These are phyloP conservation scores for Paramormyrops kingsleyae DNA, from an alignment of 2,113 vertebrate species.

Conservation along the genomic window DNA sequence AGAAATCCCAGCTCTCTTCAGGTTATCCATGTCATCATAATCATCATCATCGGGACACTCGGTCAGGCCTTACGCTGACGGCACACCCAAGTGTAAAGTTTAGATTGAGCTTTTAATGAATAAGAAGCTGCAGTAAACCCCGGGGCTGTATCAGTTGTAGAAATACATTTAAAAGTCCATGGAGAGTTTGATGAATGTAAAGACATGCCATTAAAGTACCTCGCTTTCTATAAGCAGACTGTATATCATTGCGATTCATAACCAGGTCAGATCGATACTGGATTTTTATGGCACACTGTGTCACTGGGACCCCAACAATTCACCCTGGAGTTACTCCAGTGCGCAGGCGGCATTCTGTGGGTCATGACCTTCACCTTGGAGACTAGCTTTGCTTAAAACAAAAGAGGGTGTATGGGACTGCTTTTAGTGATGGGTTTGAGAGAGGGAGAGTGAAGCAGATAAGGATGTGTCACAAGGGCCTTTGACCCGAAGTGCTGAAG, in stretches of 20 bases:
- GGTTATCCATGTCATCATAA: not conserved
- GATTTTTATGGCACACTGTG: not conserved
- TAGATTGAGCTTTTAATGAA: too few species aligned
- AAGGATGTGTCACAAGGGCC: not conserved
- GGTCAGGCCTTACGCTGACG: not conserved
- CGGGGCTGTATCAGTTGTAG: not conserved
- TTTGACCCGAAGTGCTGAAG: not conserved
- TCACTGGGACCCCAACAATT: not conserved
- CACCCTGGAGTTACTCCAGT: not conserved
- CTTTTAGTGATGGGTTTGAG: not conserved
- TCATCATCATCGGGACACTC: not conserved
- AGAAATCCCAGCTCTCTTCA: too few species aligned
- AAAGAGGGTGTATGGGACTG: not conserved
- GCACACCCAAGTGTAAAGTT: not conserved
- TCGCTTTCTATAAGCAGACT: constrained; percentile 6
- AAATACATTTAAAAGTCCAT: constrained; percentile 1
- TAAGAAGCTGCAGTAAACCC: not conserved
- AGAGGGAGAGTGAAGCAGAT: not conserved
- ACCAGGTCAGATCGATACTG: constrained; percentile 11
- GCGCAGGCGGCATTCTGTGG: not conserved
- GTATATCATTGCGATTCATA: not conserved
- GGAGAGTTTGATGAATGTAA: constrained; percentile 6
- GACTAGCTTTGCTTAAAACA: not conserved
- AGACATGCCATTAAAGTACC: not conserved
- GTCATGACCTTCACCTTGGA: not conserved